Base-by-base conservation (phyloP, 2,888 invertebrate genomes). In the Loripinus fragilis region DNA sequence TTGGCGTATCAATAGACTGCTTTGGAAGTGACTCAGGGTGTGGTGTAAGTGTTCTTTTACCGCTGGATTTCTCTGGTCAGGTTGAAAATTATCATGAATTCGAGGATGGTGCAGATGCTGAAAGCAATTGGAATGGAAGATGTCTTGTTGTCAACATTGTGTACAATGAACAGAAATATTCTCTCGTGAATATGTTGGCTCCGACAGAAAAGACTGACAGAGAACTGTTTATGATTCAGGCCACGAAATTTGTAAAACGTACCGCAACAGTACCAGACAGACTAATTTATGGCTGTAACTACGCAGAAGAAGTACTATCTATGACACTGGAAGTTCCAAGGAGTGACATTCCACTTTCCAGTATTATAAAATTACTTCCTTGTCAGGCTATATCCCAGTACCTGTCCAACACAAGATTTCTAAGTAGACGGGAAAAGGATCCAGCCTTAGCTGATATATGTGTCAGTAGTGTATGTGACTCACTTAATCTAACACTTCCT, bases 51-150 rank as follows among this genome's bases (percentile, higher is more conserved):
- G 17, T 60, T 2, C 33, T 60, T 17, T 23, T 60, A 1, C 60
- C 60, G 25, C 3, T 33, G 30, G 33, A 33, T 5, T 60, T 33
- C 33, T 33, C 12, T 33, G 60, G 60, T 2, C 3, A 12, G 2
- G 60, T 60, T 2, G 33, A 30, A 33, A 60, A 33, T 20, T 12
- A 20, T 33, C 17, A 60, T 20, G 60, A 60, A 33, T 60, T 33
- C n/a, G 17, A 60, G 20, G 60, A 60, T 23, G 52, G n/a, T 25
- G 28, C 12, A 12, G 17, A 60, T 23, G 28, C 60, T 2, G n/a
- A 60, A 1, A 60, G 60, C 23, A 33, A 12, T 33, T 60, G 60
- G 60, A 60, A 60, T 33, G 60, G 60, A 12, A 30, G 60, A 60
- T 60, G 60, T 17, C 17, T 60, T 1, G 17, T 60, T 60, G 60